A percentile compares a stretch with the other conserved stretches of the same genome.
Conservation (phyloP, 2,888 invertebrate species). For the Matsumyia berberina region DNA sequence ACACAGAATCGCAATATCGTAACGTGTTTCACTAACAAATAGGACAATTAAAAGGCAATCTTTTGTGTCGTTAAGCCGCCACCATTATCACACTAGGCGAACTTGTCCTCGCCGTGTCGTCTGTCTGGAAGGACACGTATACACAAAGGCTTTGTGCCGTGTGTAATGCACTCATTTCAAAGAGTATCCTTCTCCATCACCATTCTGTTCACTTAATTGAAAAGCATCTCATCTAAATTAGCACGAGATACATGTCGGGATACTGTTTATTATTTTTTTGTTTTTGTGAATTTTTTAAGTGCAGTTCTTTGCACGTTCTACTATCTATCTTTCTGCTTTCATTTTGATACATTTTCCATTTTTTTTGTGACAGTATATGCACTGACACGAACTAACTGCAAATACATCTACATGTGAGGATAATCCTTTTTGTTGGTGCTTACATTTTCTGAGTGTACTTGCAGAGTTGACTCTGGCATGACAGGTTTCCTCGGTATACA, state of each 20-base stretch:
- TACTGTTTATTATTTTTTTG: no score
- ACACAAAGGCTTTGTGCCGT: constrained; percentile 49
- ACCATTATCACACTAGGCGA: constrained; percentile 39
- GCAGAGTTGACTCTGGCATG: constrained; percentile 41
- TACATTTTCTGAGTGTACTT: constrained; percentile 30
- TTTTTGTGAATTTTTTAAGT: constrained; percentile 47
- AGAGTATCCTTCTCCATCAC: constrained; percentile 61
- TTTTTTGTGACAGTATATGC: constrained; percentile 39
- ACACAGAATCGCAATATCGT: constrained; percentile 18
- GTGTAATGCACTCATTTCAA: constrained; percentile 55
- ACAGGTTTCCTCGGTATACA: constrained; percentile 36
- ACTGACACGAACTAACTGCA: constrained; percentile 62
- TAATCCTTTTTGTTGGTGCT: constrained; percentile 53
- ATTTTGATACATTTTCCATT: constrained; percentile 40
- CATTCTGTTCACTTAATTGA: constrained; percentile 72
- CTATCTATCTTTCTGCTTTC: constrained; percentile 54
- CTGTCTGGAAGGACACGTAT: constrained; percentile 53
- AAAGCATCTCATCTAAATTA: constrained; percentile 76
- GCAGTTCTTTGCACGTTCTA: constrained; percentile 75
- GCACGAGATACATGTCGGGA: constrained; percentile 49
- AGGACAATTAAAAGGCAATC: constrained; percentile 74
- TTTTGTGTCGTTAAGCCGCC: constrained; percentile 54
- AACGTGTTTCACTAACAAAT: constrained; percentile 71
- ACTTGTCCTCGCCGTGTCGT: constrained; percentile 39
- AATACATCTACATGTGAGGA: constrained; percentile 34